A percentile compares a stretch with the other conserved stretches of the same genome.
Evolutionary conservation across 2,113 vertebrate species (phyloP).

Genomic region (Corvus hawaiiensis): DNA sequence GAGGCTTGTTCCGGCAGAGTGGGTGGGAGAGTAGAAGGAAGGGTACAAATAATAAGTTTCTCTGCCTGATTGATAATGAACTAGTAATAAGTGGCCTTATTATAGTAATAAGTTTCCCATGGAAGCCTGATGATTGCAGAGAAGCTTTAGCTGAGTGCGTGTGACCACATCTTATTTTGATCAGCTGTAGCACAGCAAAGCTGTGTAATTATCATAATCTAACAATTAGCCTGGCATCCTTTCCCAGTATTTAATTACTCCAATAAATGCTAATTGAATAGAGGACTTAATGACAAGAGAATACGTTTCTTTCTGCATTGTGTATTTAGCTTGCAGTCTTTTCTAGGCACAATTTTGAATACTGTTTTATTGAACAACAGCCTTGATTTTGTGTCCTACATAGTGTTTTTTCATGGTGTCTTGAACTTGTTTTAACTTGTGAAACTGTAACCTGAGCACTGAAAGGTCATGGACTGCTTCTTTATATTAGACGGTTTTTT

Average conservation of each 20-base stretch:
- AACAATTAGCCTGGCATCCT: constrained; percentile 90
- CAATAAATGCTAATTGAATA: constrained; percentile 80
- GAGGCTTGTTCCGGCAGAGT: constrained; percentile 71
- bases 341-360: constrained; percentile 40
- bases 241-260: constrained; percentile 89
- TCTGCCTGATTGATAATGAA: constrained; percentile 83
- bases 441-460: neutral
- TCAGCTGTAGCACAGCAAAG: constrained; percentile 87
- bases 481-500: neutral
- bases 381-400: constrained; percentile 31
- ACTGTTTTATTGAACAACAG: constrained; percentile 19
- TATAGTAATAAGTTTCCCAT: constrained; percentile 42
- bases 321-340: constrained; percentile 62
- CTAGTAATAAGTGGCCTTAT: constrained; percentile 78
- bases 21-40: neutral
- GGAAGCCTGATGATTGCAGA: constrained; percentile 67
- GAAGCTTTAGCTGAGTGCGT: constrained; percentile 68
- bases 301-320: constrained; percentile 71
- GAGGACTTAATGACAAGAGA: constrained; percentile 75
- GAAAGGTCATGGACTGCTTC: neutral
- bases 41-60: constrained; percentile 75
- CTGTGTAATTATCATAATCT: constrained; percentile 92
- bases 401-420: constrained; percentile 18
- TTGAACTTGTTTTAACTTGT: neutral
- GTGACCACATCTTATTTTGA: constrained; percentile 82